Conservation (phyloP, 2,888 invertebrate species). For the Clepsis dumicolana region DNA sequence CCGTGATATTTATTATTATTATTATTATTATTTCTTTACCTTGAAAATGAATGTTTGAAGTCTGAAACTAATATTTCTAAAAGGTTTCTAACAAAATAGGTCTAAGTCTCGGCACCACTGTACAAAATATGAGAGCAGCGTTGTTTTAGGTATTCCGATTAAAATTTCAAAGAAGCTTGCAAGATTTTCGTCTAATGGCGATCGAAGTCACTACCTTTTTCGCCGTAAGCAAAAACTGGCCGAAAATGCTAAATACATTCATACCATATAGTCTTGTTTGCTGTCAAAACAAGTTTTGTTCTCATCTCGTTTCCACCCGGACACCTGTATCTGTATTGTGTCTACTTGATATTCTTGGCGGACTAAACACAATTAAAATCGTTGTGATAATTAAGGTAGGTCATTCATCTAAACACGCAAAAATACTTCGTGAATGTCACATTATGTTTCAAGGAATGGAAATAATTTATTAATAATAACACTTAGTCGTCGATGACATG, state of each 20-base stretch:
- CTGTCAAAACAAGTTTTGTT: constrained; percentile 23
- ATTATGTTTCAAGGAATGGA: background rate
- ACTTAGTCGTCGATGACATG: background rate
- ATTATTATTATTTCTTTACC: background rate
- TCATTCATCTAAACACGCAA: constrained; percentile 10
- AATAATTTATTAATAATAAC: constrained; percentile 7
- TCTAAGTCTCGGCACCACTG: background rate
- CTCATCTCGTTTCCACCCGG: background rate
- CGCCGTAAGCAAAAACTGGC: constrained; percentile 23
- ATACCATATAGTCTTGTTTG: constrained; percentile 15
- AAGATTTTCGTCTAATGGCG: constrained; percentile 16
- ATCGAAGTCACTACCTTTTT: constrained; percentile 18
- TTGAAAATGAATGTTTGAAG: background rate
- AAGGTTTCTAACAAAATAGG: background rate
- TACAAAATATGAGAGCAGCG: background rate
- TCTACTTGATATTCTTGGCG: background rate
- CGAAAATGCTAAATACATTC: constrained; percentile 20
- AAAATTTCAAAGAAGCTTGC: background rate
- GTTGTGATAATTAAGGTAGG: constrained; percentile 14
- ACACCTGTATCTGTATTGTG: background rate
- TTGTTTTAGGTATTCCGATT: background rate
- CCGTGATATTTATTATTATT: too few species aligned
- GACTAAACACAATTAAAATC: background rate
- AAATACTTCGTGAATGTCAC: constrained; percentile 11
- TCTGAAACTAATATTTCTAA: background rate